phyloP scores from a whole-genome alignment of 2,113 vertebrate genomes.

The Marmota flaviventris region DNA sequence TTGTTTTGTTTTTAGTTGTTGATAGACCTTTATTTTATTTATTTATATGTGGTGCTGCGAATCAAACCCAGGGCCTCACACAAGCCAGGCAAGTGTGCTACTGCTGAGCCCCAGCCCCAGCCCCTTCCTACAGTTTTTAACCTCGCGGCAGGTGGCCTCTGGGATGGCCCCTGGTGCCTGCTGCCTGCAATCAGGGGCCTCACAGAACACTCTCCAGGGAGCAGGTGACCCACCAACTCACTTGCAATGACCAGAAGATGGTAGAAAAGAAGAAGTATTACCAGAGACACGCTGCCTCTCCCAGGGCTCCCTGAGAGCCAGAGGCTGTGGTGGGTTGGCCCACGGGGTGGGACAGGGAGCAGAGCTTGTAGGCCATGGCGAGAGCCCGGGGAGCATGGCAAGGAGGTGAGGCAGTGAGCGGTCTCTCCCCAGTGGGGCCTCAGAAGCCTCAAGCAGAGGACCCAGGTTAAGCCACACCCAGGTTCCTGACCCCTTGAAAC shows the following conservation, averaged over 20 bases:
- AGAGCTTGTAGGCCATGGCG: too few species aligned
- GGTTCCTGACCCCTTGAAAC: not conserved
- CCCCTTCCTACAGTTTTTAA: too few species aligned
- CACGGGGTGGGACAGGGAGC: rapidly evolving
- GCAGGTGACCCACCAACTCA: not conserved
- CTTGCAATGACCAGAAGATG: not conserved
- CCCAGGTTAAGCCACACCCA: not conserved
- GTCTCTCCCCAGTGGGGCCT: rapidly evolving
- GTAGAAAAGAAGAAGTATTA: rapidly evolving
- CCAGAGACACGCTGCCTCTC: rapidly evolving
- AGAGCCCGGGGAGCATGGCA: not conserved
- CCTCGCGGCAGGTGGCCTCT: not conserved
- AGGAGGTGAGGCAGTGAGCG: not conserved
- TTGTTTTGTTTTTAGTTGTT: too few species aligned
- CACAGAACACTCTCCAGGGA: not conserved
- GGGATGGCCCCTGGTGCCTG: rapidly evolving
- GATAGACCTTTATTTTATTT: too few species aligned
- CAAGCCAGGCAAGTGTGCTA: too few species aligned
- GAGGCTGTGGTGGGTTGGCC: not conserved
- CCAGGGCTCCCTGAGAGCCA: rapidly evolving
- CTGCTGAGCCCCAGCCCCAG: too few species aligned
- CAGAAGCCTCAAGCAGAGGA: not conserved
- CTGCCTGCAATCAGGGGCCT: rapidly evolving
- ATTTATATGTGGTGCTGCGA: too few species aligned
- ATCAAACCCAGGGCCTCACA: too few species aligned